Percentiles rank a stretch among this genome's conserved stretches.
phyloP scores from a whole-genome alignment of 2,113 vertebrate genomes.

The Athene noctua region DNA sequence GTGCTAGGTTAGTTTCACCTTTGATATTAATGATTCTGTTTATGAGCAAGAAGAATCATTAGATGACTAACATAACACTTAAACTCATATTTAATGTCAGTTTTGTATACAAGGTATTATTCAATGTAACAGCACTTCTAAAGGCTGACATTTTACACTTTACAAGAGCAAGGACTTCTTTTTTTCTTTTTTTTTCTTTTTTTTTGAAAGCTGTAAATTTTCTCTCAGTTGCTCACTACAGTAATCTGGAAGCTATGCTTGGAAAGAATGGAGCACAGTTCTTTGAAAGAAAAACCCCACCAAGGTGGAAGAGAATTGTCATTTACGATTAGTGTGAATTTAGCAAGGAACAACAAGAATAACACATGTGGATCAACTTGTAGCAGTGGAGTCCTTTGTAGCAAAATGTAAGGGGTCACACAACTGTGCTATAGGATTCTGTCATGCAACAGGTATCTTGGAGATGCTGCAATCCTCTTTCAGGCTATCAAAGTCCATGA shows the following conservation, averaged over 20 bases:
- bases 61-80: constrained; percentile 27
- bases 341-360: not conserved
- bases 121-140: not conserved
- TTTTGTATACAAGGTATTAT: not conserved
- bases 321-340: not conserved
- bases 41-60: not conserved
- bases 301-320: not conserved
- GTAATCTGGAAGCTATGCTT: not conserved
- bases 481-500: not conserved
- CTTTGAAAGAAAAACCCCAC: not conserved
- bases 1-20: not conserved
- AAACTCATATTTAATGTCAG: not conserved
- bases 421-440: not conserved
- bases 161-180: not conserved
- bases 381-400: not conserved
- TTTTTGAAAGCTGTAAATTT: not conserved
- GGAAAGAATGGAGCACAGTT: not conserved
- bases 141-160: not conserved
- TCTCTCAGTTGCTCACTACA: not conserved
- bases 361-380: not conserved
- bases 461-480: not conserved
- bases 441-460: not conserved
- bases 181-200: not conserved
- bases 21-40: constrained; percentile 24
- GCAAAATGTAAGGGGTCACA: not conserved